Evolutionary conservation across 92 coral and sea anemone species (phyloP), one percentile per base, ranked within the genome.

Genomic region (Umimayanthus kanabou): DNA sequence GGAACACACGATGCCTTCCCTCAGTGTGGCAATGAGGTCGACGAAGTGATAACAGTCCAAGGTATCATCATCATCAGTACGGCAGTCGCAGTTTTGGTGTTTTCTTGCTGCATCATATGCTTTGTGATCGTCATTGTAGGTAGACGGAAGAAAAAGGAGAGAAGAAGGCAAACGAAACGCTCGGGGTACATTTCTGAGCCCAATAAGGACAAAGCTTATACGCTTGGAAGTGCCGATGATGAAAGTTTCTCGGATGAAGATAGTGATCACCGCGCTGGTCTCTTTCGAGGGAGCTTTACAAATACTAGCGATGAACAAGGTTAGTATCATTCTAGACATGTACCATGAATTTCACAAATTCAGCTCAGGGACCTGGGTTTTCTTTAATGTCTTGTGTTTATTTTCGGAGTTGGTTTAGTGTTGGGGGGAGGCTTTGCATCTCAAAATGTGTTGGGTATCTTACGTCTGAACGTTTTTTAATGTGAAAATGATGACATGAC

Each of bases 1-100:
- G 89, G 92, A 26, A 85, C 69, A 26, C 78, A 90, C 82, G 92
- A 90, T 53, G 76, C 89, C 69, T 90, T 90, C 40, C 86, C 72
- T 33, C 53, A 61, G 6, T 90, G 92, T 15, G 18, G 29, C 8
- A 80, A 2, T 57, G 15, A 37, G 28, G 33, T 20, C 37, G 85
- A 80, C 18, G 85, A 14, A 8, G 3, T 15, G 33, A 80, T 80
- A 61, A 57, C 85, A 15, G 43, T 30, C 15, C 50, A 58, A 40
- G 73, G 22, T 2, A 80, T 80, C 50, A 80, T 80, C 29, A 80
- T 80, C 23, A 80, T 80, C 64, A 20, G 22, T 25, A 61, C 85
- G 13, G 85, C 74, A 33, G 73, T 80, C 14, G 73, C 47, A 61
- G 85, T 61, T 55, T 80, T 80, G 20, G 73, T 80, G 25, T 61